These are phyloP conservation scores for Solen grandis DNA, from an alignment of 1,140 invertebrate genomes.

Conservation along the genomic window DNA sequence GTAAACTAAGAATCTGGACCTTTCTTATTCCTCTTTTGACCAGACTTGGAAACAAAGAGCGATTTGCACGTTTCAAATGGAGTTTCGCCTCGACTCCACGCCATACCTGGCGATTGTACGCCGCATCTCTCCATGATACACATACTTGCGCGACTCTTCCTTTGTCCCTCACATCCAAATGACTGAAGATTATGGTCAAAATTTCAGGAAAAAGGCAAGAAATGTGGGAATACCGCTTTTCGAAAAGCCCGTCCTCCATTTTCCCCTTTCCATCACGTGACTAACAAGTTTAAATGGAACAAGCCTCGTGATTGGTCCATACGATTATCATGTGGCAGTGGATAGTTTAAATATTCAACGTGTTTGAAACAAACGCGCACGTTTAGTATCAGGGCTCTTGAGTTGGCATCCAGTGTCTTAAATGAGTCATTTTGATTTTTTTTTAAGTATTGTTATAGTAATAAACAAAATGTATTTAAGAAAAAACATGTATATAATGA, in stretches of 20 bases:
- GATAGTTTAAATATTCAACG: too few species aligned
- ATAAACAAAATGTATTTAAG: too few species aligned
- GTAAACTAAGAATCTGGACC: conserved; percentile 93
- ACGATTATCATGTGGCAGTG: too few species aligned
- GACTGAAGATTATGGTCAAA: conserved; percentile 94
- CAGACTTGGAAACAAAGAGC: conserved; percentile 91
- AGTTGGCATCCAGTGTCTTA: too few species aligned
- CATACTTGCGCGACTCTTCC: conserved; percentile 95
- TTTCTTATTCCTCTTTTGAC: conserved; percentile 92
- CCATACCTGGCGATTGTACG: conserved; percentile 95
- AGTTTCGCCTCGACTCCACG: conserved; percentile 94
- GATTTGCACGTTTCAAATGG: conserved; percentile 91
- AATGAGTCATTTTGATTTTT: too few species aligned
- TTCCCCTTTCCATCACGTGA: conserved; percentile 57
- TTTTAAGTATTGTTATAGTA: too few species aligned
- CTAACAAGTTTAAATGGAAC: too few species aligned
- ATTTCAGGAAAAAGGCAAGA: conserved; percentile 95
- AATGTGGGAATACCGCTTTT: conserved; percentile 84
- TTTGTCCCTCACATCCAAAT: conserved; percentile 93
- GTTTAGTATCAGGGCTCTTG: too few species aligned
- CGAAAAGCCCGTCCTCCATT: conserved; percentile 60
- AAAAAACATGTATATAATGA: too few species aligned
- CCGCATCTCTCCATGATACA: conserved; percentile 92
- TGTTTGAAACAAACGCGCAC: too few species aligned
- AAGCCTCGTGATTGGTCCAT: too few species aligned